These are phyloP conservation scores for Dunckerocampus dactyliophorus DNA, from an alignment of 2,113 vertebrate species.

Conservation along the genomic window DNA sequence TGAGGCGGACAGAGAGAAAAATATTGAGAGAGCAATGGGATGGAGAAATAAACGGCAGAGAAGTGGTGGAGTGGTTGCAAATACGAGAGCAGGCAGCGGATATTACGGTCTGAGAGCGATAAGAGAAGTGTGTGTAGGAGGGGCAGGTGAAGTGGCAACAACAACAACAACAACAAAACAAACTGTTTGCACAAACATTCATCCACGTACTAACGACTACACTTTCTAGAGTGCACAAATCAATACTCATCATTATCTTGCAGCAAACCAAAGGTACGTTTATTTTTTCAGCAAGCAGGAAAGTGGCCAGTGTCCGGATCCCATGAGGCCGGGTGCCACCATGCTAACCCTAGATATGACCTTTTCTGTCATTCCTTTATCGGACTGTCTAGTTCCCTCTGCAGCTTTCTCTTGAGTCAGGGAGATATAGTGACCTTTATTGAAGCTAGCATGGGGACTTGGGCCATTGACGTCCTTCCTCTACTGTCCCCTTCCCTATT, in stretches of 20 bases:
- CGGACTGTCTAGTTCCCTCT: conserved; percentile 20
- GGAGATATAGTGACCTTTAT: conserved; percentile 51
- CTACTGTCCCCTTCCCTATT: background rate
- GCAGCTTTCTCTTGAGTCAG: conserved; percentile 14
- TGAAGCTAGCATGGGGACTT: conserved; percentile 26
- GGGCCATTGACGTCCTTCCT: conserved; percentile 2
- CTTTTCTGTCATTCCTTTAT: conserved; percentile 45
- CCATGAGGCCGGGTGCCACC: conserved; percentile 21
- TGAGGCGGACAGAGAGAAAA: conserved; percentile 24
- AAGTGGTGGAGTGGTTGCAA: background rate
- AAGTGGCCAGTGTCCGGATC: conserved; percentile 5
- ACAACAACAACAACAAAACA: conserved; percentile 6
- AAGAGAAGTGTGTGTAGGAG: conserved; percentile 16
- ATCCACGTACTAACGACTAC: conserved; percentile 29
- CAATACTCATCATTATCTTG: conserved; percentile 39
- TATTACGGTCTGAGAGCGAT: conserved; percentile 30
- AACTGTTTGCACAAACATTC: conserved; percentile 24
- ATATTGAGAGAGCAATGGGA: conserved; percentile 23
- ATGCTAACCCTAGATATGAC: conserved; percentile 43
- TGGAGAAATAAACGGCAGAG: conserved; percentile 8
- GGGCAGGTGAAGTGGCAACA: conserved; percentile 18
- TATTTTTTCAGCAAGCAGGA: conserved; percentile 28
- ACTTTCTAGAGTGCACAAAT: conserved; percentile 36
- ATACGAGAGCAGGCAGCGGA: conserved; percentile 12
- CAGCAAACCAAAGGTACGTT: conserved; percentile 16